Percentiles rank a stretch among this genome's conserved stretches.
phyloP scores from a whole-genome alignment of 2,797 vertebrate genomes.

The Acanthurus lineatus region DNA sequence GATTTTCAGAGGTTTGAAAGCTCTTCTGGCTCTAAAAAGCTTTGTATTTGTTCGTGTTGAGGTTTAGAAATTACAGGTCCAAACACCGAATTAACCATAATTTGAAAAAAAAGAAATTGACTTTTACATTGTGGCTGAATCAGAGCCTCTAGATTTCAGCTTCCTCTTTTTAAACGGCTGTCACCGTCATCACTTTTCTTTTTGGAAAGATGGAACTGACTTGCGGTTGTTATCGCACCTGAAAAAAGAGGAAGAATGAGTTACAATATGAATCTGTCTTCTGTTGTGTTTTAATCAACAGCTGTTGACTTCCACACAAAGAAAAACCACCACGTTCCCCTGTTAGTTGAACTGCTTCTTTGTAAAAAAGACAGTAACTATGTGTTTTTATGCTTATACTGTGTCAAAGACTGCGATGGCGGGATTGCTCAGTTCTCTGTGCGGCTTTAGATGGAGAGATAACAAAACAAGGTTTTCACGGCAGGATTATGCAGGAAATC shows the following conservation, averaged over 20 bases:
- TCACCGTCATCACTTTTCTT: not conserved
- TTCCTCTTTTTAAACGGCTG: constrained; percentile 38
- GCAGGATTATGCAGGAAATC: not conserved
- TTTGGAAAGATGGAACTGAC: constrained; percentile 3
- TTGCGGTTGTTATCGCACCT: constrained; percentile 39
- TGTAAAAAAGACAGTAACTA: not conserved
- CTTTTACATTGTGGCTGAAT: not conserved
- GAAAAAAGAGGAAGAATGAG: constrained; percentile 51
- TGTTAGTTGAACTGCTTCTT: not conserved
- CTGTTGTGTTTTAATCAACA: not conserved
- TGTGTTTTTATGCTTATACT: not conserved
- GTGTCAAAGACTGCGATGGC: not conserved
- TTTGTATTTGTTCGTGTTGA: no score
- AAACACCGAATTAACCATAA: not conserved
- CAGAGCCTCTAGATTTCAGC: constrained; percentile 23
- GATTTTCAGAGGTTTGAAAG: no score
- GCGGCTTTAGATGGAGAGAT: not conserved
- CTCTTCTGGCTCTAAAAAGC: no score
- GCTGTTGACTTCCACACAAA: not conserved
- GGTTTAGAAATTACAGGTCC: not conserved
- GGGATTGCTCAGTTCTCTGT: not conserved
- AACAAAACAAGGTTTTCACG: not conserved
- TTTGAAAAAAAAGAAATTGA: not conserved
- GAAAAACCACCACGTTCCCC: not conserved
- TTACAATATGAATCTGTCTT: constrained; percentile 5